A percentile compares a stretch with the other conserved stretches of the same genome.
Evolutionary conservation across 2,888 invertebrate genomes (phyloP).

Genomic region (Nematopogon swammerdamellus): DNA sequence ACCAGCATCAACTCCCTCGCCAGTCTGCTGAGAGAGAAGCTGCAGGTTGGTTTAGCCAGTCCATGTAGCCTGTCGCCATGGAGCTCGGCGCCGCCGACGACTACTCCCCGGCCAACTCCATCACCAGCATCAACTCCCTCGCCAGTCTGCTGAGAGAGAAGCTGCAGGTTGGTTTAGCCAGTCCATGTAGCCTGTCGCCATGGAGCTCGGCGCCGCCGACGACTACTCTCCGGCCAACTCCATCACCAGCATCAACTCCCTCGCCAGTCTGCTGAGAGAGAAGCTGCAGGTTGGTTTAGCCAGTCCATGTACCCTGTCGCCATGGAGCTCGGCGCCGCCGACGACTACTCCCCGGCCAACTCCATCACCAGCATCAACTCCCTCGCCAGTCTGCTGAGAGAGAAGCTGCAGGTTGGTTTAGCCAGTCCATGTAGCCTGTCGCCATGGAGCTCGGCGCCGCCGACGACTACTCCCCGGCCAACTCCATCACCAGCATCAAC

Average conservation of each 20-base stretch:
- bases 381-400: conserved; percentile 75
- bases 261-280: conserved; percentile 78
- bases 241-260: conserved; percentile 80
- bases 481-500: conserved; percentile 82
- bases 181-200: no score
- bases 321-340: conserved; percentile 23
- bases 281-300: conserved; percentile 65
- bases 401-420: conserved; percentile 84
- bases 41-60: conserved; percentile 61
- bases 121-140: conserved; percentile 81
- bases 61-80: no score
- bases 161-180: conserved; percentile 60
- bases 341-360: conserved; percentile 68
- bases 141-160: conserved; percentile 81
- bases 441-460: conserved; percentile 19
- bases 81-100: conserved; percentile 53
- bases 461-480: conserved; percentile 66
- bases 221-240: conserved; percentile 73
- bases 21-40: conserved; percentile 76
- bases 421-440: no score
- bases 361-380: conserved; percentile 85
- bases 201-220: conserved; percentile 49
- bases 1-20: conserved; percentile 84
- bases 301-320: no score
- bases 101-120: conserved; percentile 72